A percentile compares a stretch with the other conserved stretches of the same genome.
Conservation (phyloP, 1,140 invertebrate species). For the Heliconius nattereri region DNA sequence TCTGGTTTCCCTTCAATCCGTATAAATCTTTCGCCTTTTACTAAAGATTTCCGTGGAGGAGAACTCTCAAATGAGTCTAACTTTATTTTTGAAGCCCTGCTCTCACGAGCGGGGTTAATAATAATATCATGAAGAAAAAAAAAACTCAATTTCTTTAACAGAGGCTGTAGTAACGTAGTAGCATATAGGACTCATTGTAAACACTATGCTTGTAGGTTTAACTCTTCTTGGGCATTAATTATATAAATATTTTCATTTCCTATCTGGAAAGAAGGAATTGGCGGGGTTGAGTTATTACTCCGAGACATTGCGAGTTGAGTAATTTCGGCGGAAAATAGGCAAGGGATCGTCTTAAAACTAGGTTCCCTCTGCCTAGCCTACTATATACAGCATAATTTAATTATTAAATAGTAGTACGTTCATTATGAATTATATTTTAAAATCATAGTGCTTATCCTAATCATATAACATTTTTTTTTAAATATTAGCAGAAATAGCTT, state of each 20-base stretch:
- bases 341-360: not conserved
- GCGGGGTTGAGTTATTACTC: too few species aligned
- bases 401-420: not conserved
- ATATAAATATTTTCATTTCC: too few species aligned
- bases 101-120: not conserved
- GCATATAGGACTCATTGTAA: too few species aligned
- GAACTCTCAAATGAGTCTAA: not conserved
- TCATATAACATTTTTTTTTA: not conserved
- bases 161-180: too few species aligned
- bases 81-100: constrained; percentile 27
- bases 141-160: too few species aligned
- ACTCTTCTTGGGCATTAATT: too few species aligned
- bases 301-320: too few species aligned
- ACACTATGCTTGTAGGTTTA: too few species aligned
- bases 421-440: too few species aligned
- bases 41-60: constrained; percentile 10
- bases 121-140: not conserved
- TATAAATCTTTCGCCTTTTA: constrained; percentile 6
- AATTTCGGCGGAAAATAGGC: not conserved
- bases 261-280: too few species aligned
- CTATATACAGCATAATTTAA: not conserved
- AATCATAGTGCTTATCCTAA: too few species aligned
- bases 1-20: not conserved
- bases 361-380: not conserved
- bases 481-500: not conserved